Percentiles rank a stretch among this genome's conserved stretches.
phyloP scores from a whole-genome alignment of 2,797 vertebrate genomes.

The Arrhamphus sclerolepis region DNA sequence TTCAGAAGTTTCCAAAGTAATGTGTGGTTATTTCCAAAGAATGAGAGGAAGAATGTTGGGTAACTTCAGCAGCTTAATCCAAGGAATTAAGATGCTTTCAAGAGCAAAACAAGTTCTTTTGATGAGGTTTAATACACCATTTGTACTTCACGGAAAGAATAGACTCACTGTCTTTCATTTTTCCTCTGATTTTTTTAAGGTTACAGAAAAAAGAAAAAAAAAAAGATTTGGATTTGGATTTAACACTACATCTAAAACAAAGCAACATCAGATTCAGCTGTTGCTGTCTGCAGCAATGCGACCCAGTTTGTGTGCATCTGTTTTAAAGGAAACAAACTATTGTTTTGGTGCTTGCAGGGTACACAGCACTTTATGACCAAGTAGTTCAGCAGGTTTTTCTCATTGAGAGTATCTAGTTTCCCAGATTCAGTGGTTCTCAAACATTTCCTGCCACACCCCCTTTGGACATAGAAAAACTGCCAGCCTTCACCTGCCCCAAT shows the following conservation, averaged over 20 bases:
- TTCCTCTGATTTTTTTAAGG: constrained; percentile 17
- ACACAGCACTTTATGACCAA: constrained; percentile 8
- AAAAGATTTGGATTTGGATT: constrained; percentile 21
- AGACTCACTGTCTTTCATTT: not conserved
- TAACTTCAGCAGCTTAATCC: constrained; percentile 22
- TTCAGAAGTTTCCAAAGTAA: constrained; percentile 12
- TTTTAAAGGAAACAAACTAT: constrained; percentile 22
- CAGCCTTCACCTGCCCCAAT: too few species aligned
- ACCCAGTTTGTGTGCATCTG: constrained; percentile 13
- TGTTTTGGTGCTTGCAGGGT: constrained; percentile 13
- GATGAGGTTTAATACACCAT: constrained; percentile 24
- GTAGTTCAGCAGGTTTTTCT: constrained; percentile 42
- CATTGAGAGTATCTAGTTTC: constrained; percentile 29
- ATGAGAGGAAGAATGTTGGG: constrained; percentile 6
- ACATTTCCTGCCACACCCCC: constrained; percentile 10
- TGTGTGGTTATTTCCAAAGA: constrained; percentile 15
- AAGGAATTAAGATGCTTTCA: constrained; percentile 17
- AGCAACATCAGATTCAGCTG: constrained; percentile 13
- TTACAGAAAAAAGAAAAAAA: too few species aligned
- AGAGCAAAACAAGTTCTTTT: constrained; percentile 21
- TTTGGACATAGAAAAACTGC: not conserved
- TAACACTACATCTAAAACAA: constrained; percentile 15
- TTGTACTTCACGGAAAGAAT: not conserved
- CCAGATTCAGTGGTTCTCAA: not conserved
- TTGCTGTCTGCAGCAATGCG: constrained; percentile 13